These are phyloP conservation scores for Lamellibrachia columna DNA, from an alignment of 2,888 invertebrate genomes.

Conservation along the genomic window DNA sequence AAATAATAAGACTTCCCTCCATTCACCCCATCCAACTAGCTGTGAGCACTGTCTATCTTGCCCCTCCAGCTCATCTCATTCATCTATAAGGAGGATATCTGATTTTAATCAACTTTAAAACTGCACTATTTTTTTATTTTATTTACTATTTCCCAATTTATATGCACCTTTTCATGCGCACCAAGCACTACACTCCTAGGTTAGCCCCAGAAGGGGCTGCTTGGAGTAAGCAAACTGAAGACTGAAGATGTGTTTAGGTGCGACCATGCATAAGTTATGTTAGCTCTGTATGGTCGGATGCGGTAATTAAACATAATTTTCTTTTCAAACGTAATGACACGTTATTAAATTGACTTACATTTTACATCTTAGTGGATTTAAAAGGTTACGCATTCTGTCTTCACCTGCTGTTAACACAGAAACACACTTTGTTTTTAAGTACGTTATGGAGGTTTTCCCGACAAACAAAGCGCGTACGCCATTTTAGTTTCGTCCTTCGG, in stretches of 20 bases:
- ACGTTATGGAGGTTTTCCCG: background rate
- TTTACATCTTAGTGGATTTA: background rate
- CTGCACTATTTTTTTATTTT: too few relatives aligned
- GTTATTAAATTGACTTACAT: background rate
- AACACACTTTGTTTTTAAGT: background rate
- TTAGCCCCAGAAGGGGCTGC: too few relatives aligned
- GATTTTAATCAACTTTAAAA: too few relatives aligned
- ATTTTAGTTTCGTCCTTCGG: slow-evolving; percentile 16
- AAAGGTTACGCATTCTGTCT: background rate
- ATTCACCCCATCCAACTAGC: too few relatives aligned
- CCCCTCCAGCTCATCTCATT: too few relatives aligned
- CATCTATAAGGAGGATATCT: too few relatives aligned
- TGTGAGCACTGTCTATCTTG: too few relatives aligned
- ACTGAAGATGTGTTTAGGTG: background rate
- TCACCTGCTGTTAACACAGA: background rate
- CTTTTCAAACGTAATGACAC: background rate
- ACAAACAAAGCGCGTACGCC: background rate
- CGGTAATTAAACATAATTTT: background rate
- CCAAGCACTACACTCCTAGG: too few relatives aligned
- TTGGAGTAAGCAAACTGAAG: too few relatives aligned
- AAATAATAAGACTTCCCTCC: too few relatives aligned
- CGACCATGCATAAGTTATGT: background rate
- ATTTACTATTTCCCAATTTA: too few relatives aligned
- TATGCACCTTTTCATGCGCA: too few relatives aligned
- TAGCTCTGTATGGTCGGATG: background rate